Evolutionary conservation across 1,140 invertebrate genomes (phyloP), one percentile per base, ranked within the genome.

Genomic region (Muscidifurax raptorellus): DNA sequence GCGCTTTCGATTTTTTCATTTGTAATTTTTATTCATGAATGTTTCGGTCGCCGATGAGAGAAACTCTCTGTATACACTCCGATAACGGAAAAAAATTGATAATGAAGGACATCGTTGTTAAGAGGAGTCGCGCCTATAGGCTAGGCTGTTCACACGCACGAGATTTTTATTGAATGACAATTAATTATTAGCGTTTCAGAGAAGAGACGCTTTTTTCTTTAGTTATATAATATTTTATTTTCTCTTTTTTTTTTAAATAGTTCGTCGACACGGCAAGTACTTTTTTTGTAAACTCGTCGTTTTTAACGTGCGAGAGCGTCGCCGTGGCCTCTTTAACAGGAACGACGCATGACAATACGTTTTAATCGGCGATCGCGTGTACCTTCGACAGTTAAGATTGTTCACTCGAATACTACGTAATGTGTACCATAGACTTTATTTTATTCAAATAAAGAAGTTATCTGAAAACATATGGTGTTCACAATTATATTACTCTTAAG

Each of bases 391-490:
- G 28, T 81, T 30, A 78, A 71, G n/a, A 72, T 64, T 72, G n/a
- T 80, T 80, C 59, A 52, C 25, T 84, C 47, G 13, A 78, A 74
- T 74, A 84, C 36, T 71, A 83, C 67, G 59, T 80, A 78, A 83
- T 84, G 27, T 84, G 47, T 80, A 80, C 18, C 28, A 84, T 81
- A 83, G 76, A 82, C 18, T 81, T 81, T 81, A 86, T 86, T 84
- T 83, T 81, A 83, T 71, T 71, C 18, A 22, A 83, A 84, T 84
- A 82, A 84, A 82, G 40, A 13, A 82, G 47, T 81, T 85, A 79
- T 85, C 69, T 36, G 32, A 71, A 80, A 52, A 71, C n/a, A 44
- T 78, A 18, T 67, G 9, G 36, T 22, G n/a, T 12, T 12, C 6
- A 10, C 30, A 27, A 59, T n/a, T n/a, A 5, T 59, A 5, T 59